Conservation (phyloP, 2,113 vertebrate species). For the Ancistrus triradiatus region DNA sequence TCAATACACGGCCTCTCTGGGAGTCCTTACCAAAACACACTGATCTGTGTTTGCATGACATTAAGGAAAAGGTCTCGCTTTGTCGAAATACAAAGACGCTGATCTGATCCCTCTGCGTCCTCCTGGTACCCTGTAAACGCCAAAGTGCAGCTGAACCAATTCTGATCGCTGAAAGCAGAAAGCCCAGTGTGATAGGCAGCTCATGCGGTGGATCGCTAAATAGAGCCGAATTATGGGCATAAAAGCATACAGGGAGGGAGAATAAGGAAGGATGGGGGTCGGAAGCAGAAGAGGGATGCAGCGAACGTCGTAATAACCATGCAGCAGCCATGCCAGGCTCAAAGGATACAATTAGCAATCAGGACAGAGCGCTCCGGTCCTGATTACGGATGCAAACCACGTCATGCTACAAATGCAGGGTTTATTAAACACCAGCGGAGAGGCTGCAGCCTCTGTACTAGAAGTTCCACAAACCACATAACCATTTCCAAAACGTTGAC, state of each 20-base stretch:
- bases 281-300: not conserved
- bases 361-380: slow-evolving; percentile 31
- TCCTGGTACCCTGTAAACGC: slow-evolving; percentile 19
- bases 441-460: slow-evolving; percentile 23
- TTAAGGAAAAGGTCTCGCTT: slow-evolving; percentile 8
- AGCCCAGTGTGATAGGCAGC: slow-evolving; percentile 29
- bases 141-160: slow-evolving; percentile 6
- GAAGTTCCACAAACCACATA: slow-evolving; percentile 24
- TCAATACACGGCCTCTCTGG: not conserved
- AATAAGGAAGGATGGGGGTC: not conserved
- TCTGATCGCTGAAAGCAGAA: slow-evolving; percentile 18
- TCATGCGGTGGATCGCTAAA: slow-evolving; percentile 26
- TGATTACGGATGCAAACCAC: slow-evolving; percentile 44
- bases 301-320: slow-evolving; percentile 39
- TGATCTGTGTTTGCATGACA: not conserved
- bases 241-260: slow-evolving; percentile 4
- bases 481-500: slow-evolving; percentile 25
- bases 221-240: slow-evolving; percentile 34
- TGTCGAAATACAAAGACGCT: not conserved
- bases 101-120: slow-evolving; percentile 7
- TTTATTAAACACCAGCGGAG: slow-evolving; percentile 41
- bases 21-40: not conserved
- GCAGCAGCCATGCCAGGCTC: slow-evolving; percentile 38
- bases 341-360: slow-evolving; percentile 51
- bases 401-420: slow-evolving; percentile 28